phyloP scores from a whole-genome alignment of 1,140 invertebrate species.

The Diabrotica undecimpunctata region DNA sequence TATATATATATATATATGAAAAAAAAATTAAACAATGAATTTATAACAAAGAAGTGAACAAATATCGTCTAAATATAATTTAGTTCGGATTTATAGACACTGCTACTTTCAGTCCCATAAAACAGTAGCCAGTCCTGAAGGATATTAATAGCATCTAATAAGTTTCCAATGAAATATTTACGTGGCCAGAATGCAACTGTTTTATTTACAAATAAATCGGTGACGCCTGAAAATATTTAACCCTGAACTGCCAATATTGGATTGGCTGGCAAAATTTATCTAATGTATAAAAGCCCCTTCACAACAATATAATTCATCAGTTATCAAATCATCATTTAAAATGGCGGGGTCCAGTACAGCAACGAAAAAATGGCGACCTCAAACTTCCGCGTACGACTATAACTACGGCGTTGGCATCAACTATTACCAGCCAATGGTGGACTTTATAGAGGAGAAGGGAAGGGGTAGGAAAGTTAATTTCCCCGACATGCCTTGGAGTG shows the following conservation, averaged over 20 bases:
- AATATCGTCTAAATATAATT: no score
- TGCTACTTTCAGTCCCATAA: no score
- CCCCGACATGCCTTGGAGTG: constrained; percentile 70
- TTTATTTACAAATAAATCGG: neutral
- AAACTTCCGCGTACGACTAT: constrained; percentile 68
- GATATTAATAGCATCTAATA: no score
- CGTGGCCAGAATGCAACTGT: neutral
- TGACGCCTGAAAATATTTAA: constrained; percentile 16
- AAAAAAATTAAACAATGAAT: no score
- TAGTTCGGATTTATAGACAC: no score
- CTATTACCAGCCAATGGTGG: constrained; percentile 79
- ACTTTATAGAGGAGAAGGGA: constrained; percentile 64
- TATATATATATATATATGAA: no score
- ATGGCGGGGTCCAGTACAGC: constrained; percentile 13
- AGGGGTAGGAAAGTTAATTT: constrained; percentile 49
- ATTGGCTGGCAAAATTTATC: constrained; percentile 30
- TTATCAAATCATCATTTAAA: constrained; percentile 8
- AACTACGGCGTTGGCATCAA: constrained; percentile 79
- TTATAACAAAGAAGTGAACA: no score
- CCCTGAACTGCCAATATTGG: constrained; percentile 18
- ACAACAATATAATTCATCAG: constrained; percentile 21
- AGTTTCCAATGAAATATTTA: no score
- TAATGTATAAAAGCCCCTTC: constrained; percentile 29
- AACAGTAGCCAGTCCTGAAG: no score
- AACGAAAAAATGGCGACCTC: constrained; percentile 49